phyloP scores from a whole-genome alignment of 2,888 invertebrate species.

The Campoplex nolae region DNA sequence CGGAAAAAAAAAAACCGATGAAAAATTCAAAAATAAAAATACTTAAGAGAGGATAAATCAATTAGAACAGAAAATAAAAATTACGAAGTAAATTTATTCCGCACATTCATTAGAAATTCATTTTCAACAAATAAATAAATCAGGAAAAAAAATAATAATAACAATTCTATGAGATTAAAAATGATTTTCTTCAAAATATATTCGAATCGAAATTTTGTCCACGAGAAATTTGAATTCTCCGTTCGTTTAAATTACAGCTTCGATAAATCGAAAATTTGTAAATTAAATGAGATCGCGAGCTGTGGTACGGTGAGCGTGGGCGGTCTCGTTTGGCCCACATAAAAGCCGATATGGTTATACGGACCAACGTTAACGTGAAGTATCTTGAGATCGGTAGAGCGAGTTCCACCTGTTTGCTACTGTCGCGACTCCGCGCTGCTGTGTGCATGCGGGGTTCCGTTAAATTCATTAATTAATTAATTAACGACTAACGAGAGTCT shows the following conservation, averaged over 20 bases:
- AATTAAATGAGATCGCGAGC: slow-evolving; percentile 57
- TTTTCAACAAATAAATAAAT: not conserved
- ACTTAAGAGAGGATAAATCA: not conserved
- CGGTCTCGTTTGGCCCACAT: slow-evolving; percentile 68
- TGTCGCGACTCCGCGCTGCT: slow-evolving; percentile 48
- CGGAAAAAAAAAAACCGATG: not conserved
- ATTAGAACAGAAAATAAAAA: not conserved
- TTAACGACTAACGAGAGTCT: slow-evolving; percentile 67
- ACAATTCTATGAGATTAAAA: not conserved
- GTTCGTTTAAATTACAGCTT: not conserved
- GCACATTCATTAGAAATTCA: not conserved
- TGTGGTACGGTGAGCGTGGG: slow-evolving; percentile 62
- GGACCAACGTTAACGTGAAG: slow-evolving; percentile 3
- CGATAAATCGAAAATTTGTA: slow-evolving; percentile 44
- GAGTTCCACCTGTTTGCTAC: slow-evolving; percentile 28
- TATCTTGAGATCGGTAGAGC: slow-evolving; percentile 22
- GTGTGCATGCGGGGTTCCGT: slow-evolving; percentile 66
- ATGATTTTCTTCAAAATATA: not conserved
- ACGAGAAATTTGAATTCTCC: not conserved
- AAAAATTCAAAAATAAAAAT: not conserved
- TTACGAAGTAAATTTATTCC: not conserved
- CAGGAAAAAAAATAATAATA: not conserved
- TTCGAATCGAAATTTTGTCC: not conserved
- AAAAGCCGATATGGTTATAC: slow-evolving; percentile 21
- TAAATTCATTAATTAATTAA: slow-evolving; percentile 72